Conservation (phyloP, 2,888 invertebrate genomes). For the Micoletzkya japonica region DNA sequence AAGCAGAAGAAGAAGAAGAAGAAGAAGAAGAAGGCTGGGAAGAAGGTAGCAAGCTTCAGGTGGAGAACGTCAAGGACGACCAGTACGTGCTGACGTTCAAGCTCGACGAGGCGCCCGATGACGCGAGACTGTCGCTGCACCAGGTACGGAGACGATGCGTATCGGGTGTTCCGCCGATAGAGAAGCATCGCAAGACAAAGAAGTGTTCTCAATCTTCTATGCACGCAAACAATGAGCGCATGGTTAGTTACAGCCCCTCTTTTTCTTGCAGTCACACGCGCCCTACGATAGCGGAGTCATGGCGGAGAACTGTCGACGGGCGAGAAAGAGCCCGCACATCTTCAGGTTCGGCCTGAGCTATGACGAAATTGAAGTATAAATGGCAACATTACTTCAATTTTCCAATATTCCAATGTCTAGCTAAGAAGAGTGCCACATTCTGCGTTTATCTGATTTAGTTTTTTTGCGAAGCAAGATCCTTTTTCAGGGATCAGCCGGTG, state of each 20-base stretch:
- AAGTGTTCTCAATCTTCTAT: background rate
- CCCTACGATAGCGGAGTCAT: conserved; percentile 51
- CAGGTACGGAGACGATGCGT: background rate
- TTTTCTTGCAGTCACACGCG: conserved; percentile 35
- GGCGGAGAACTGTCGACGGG: conserved; percentile 46
- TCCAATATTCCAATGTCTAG: too few relatives aligned
- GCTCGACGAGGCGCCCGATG: conserved; percentile 38
- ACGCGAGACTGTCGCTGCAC: conserved; percentile 28
- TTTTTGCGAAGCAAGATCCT: background rate
- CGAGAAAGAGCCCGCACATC: conserved; percentile 45
- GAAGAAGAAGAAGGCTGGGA: too few relatives aligned
- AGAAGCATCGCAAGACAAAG: background rate
- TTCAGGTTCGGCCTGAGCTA: too few relatives aligned
- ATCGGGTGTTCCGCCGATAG: background rate
- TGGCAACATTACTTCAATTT: too few relatives aligned
- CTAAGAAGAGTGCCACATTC: too few relatives aligned
- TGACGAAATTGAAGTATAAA: too few relatives aligned
- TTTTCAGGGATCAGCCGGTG: conserved; percentile 1
- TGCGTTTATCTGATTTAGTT: too few relatives aligned
- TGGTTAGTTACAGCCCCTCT: background rate
- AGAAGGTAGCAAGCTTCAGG: too few relatives aligned
- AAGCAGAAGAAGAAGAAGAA: background rate
- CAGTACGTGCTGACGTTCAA: conserved; percentile 45
- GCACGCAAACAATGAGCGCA: background rate
- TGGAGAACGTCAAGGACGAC: conserved; percentile 30